Base-by-base conservation (phyloP, 2,888 invertebrate species). In the Cosmorhoe ocellata region DNA sequence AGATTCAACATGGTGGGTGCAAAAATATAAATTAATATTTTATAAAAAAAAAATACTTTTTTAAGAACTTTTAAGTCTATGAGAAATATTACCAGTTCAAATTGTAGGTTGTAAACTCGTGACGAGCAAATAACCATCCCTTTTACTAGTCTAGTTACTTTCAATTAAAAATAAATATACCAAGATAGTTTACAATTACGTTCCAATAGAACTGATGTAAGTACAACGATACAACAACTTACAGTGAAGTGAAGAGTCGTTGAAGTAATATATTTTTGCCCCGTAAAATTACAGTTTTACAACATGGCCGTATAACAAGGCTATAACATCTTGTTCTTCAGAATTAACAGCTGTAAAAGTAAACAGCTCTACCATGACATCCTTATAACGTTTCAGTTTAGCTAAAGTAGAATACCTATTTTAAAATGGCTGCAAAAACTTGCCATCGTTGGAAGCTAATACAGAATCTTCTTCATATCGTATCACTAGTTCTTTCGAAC, bases 201-300 rank as follows among this genome's bases (percentile, higher is more conserved):
- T 28, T 8, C 36, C 18, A 3, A 18, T 18, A 18, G 18, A 18
- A 18, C 18, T 18, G 18, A n/a, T n/a, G n/a, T n/a, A n/a, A n/a
- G n/a, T n/a, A n/a, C n/a, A n/a, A n/a, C n/a, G n/a, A n/a, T 18
- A 18, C 18, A 18, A 18, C 4, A 18, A 18, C 4, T 18, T 18
- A 44, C 18, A 10, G 10, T 14, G 3, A 27, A 10, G 33, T 7
- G 8, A 32, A 1, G 12, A 13, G 9, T 9, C 13, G 3, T 2
- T 7, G 6, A 13, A 43, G 43, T 43, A 44, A 36, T 27, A 36
- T 11, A 36, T 36, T 44, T 43, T 18, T 28, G 42, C 13, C 14
- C 10, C 32, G 31, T 18, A 12, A 22, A 41, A 41, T 41, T 31
- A 41, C 18, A 41, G 6, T 11, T 32, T 24, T 40, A 30, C 32